Percentiles rank a stretch among this genome's conserved stretches.
phyloP scores from a whole-genome alignment of 1,140 invertebrate genomes.

The Formica selysi region DNA sequence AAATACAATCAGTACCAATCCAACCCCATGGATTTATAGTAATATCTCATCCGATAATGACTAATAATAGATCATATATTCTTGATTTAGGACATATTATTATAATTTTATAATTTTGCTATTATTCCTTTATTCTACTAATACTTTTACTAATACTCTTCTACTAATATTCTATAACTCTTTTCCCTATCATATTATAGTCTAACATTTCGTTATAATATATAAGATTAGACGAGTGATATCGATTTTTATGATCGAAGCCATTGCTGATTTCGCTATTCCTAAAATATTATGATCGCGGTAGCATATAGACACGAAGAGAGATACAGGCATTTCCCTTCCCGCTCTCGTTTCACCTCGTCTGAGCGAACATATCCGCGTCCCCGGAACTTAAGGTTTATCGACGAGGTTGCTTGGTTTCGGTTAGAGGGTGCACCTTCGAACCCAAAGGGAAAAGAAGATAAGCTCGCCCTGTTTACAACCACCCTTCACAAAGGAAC shows the following conservation, averaged over 20 bases:
- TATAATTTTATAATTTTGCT: not conserved
- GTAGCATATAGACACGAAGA: not conserved
- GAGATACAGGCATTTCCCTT: conserved; percentile 61
- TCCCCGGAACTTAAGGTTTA: conserved; percentile 73
- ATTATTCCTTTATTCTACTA: not conserved
- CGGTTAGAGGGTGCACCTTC: conserved; percentile 69
- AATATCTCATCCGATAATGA: not conserved
- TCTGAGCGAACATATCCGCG: conserved; percentile 38
- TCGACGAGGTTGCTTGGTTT: conserved; percentile 76
- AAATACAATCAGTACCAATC: conserved; percentile 25
- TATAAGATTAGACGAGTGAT: conserved; percentile 38
- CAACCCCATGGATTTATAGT: not conserved
- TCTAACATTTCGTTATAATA: not conserved
- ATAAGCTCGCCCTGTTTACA: conserved; percentile 76
- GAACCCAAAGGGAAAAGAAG: conserved; percentile 57
- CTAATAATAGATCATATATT: not conserved
- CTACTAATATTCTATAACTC: too few relatives aligned
- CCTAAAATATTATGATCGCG: conserved; percentile 21
- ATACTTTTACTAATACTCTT: too few relatives aligned
- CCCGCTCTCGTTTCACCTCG: conserved; percentile 67
- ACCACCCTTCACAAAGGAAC: conserved; percentile 71
- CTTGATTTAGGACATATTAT: not conserved
- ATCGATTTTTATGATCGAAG: conserved; percentile 28
- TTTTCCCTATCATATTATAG: not conserved
- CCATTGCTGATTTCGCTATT: not conserved